Base-by-base conservation (phyloP, 2,888 invertebrate genomes). In the Amblyteles armatorius region DNA sequence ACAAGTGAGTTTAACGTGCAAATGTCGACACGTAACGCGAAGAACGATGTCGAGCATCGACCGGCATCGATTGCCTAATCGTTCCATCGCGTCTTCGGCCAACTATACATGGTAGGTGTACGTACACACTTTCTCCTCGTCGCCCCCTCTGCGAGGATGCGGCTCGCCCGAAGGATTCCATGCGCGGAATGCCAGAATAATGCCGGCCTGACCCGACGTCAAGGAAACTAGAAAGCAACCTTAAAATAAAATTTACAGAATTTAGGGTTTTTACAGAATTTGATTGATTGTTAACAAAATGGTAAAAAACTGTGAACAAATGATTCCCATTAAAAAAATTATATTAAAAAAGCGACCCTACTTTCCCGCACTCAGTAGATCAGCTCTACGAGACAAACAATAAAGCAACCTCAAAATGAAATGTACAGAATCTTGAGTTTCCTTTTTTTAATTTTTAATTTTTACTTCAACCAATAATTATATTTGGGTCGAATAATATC, bases 181-280 rank as follows among this genome's bases (percentile, higher is more conserved):
- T 68, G 77, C 76, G 72, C 73, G 78, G 81, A 84, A 84, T 84
- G 77, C 77, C 84, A 84, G 72, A 81, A 84, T 73, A 81, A 84
- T 81, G 72, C 73, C 84, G 60, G 72, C 44, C 13, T 73, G 80
- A 84, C 83, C 76, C 84, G 71, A 36, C 57, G 55, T 72, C 29
- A 36, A 33, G 0, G 33, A 33, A 33, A 33, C 33, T 4, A 33
- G 33, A 33, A 33, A 33, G 0, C 33, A 0, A 29, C 29, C 5
- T 5, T 33, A 33, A 33, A 33, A 33, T 33, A 0, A 44, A 48
- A 48, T 48, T 16, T 13, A 13, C 16, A 48, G 11, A 48, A 16
- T 48, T 3, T 13, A 4, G 13, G 9, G 9, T 52, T 52, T n/a
- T 57, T 57, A 26, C 26, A 26, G 26, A 33, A 33, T 33, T 33